These are phyloP conservation scores for Drosophila cognata DNA, from an alignment of 2,888 invertebrate genomes.

Conservation along the genomic window DNA sequence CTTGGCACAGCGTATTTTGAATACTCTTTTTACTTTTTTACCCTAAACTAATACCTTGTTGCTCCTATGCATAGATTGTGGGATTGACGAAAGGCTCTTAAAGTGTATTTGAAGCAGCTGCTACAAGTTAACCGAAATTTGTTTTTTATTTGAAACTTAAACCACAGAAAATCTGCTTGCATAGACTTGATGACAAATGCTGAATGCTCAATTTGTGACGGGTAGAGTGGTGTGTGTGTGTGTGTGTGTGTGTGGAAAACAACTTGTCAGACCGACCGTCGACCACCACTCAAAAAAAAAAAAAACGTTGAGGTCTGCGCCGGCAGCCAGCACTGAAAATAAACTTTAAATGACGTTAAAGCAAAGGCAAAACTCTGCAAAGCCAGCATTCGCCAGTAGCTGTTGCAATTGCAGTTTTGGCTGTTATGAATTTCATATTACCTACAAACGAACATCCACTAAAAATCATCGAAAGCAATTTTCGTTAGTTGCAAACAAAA, in stretches of 20 bases:
- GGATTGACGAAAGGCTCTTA: neutral
- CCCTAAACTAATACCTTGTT: too few species aligned
- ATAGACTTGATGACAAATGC: neutral
- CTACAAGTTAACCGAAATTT: neutral
- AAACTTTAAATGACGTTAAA: slow-evolving; percentile 56
- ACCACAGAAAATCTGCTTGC: neutral
- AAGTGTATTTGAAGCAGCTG: neutral
- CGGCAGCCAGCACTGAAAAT: slow-evolving; percentile 33
- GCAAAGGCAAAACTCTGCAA: slow-evolving; percentile 31
- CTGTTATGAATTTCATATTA: slow-evolving; percentile 78
- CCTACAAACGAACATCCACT: slow-evolving; percentile 74
- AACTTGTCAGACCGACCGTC: slow-evolving; percentile 50
- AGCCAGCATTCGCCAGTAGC: slow-evolving; percentile 16
- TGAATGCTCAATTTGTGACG: neutral
- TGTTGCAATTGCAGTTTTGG: slow-evolving; percentile 41
- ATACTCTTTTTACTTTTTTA: slow-evolving; percentile 30
- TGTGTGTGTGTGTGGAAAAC: slow-evolving; percentile 33
- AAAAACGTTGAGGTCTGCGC: slow-evolving; percentile 59
- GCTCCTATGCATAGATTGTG: neutral
- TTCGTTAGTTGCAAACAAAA: slow-evolving; percentile 47
- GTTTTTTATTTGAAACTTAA: neutral
- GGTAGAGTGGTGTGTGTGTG: slow-evolving; percentile 36
- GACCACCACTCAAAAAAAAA: slow-evolving; percentile 57
- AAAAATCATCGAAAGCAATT: slow-evolving; percentile 78
- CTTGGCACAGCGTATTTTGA: neutral